phyloP scores from a whole-genome alignment of 2,113 vertebrate species.

The Engraulis encrasicolus region DNA sequence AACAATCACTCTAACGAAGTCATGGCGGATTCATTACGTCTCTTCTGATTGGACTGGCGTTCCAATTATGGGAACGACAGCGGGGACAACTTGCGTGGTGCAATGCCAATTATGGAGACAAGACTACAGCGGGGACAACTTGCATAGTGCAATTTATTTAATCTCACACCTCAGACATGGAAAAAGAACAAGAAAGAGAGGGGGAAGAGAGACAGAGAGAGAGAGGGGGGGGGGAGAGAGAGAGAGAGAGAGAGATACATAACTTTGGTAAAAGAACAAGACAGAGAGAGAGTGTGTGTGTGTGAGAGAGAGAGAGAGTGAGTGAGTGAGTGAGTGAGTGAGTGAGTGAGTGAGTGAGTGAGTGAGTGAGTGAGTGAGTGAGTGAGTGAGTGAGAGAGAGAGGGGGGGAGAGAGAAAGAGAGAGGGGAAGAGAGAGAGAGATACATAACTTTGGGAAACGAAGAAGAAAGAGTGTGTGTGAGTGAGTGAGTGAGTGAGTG shows the following conservation, averaged over 20 bases:
- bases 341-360: background rate
- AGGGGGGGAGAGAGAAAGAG: background rate
- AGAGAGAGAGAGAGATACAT: background rate
- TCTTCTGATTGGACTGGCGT: conserved; percentile 2
- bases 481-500: too few relatives aligned
- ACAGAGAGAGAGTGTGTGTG: background rate
- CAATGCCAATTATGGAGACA: too few relatives aligned
- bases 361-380: too few relatives aligned
- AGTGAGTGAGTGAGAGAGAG: conserved; percentile 22
- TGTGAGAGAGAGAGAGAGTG: background rate
- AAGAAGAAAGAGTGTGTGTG: too few relatives aligned
- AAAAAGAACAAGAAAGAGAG: too few relatives aligned
- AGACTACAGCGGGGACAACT: too few relatives aligned
- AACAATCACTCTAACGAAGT: background rate
- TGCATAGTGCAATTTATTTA: too few relatives aligned
- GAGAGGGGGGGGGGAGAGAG: background rate
- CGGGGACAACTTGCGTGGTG: too few relatives aligned
- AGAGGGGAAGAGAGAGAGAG: too few relatives aligned
- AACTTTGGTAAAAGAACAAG: too few relatives aligned
- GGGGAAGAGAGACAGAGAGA: conserved; percentile 1
- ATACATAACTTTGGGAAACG: too few relatives aligned
- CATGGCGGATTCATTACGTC: background rate
- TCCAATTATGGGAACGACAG: background rate
- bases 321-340: conserved; percentile 11
- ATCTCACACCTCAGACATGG: too few relatives aligned